Percentiles rank a stretch among this genome's conserved stretches.
These are phyloP conservation scores for Lynx canadensis DNA, from an alignment of 2,113 vertebrate species.

Conservation along the genomic window DNA sequence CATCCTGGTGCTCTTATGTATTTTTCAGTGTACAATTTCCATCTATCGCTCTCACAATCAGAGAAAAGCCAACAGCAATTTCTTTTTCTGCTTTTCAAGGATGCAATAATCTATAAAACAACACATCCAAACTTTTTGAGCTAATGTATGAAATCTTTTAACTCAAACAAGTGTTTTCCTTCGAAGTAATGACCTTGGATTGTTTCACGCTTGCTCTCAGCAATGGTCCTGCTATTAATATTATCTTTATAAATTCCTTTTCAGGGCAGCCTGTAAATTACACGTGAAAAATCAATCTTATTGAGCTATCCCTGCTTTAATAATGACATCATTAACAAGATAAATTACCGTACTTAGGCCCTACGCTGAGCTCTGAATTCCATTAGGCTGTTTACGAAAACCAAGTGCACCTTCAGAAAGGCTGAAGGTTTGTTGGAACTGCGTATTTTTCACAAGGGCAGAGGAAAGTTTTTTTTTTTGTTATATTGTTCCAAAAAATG, in stretches of 20 bases:
- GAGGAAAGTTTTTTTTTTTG: background rate
- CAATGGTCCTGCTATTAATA: background rate
- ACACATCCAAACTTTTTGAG: background rate
- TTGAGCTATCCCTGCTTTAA: background rate
- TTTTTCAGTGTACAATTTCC: background rate
- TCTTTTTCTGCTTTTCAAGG: background rate
- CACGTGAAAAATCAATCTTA: background rate
- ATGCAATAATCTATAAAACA: background rate
- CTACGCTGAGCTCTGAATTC: background rate
- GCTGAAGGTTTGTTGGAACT: background rate
- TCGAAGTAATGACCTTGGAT: background rate
- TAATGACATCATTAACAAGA: background rate
- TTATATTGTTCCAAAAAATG: background rate
- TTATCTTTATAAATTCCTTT: background rate
- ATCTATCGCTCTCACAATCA: background rate
- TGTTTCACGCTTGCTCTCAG: background rate
- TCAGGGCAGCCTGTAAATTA: background rate
- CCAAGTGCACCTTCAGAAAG: background rate
- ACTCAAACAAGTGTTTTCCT: constrained; percentile 6
- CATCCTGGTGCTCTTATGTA: background rate
- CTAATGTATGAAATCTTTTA: background rate
- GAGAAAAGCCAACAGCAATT: background rate
- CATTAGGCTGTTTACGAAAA: background rate
- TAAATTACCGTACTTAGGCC: accelerated
- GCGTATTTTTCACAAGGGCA: background rate